A percentile compares a stretch with the other conserved stretches of the same genome.
Evolutionary conservation across 2,888 invertebrate species (phyloP).

Genomic region (Diadegma fenestrale): DNA sequence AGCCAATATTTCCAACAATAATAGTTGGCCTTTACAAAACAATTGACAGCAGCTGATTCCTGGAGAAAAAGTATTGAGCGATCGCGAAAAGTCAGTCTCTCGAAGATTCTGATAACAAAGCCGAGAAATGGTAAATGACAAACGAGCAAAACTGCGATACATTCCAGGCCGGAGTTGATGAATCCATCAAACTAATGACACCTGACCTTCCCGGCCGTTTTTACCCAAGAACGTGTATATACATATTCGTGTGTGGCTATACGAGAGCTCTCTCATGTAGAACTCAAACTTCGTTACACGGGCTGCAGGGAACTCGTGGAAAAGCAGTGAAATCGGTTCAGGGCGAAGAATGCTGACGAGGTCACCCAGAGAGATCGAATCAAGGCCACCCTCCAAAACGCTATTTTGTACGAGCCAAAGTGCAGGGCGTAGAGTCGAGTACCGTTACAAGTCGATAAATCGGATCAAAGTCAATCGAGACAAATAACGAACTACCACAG

Average conservation of each 20-base stretch:
- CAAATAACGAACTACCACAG: not conserved
- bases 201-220: conserved; percentile 29
- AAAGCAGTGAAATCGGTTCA: conserved; percentile 12
- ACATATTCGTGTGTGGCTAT: not conserved
- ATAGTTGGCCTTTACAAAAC: not conserved
- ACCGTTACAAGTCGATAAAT: conserved; percentile 15
- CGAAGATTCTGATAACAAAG: not conserved
- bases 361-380: conserved; percentile 22
- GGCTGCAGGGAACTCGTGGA: conserved; percentile 16
- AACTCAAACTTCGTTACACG: conserved; percentile 57
- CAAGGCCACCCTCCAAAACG: conserved; percentile 11
- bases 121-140: not conserved
- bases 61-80: not conserved
- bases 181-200: conserved; percentile 55
- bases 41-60: not conserved
- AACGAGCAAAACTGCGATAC: conserved; percentile 1
- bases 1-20: not conserved
- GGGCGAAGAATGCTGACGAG: conserved; percentile 34
- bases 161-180: not conserved
- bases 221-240: not conserved
- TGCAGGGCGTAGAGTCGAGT: not conserved
- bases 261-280: conserved; percentile 12
- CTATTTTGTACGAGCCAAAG: conserved; percentile 16
- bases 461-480: conserved; percentile 16
- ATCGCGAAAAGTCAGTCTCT: not conserved